Evolutionary conservation across 2,797 vertebrate genomes (phyloP), one percentile per base, ranked within the genome.

Genomic region (Podargus strigoides): DNA sequence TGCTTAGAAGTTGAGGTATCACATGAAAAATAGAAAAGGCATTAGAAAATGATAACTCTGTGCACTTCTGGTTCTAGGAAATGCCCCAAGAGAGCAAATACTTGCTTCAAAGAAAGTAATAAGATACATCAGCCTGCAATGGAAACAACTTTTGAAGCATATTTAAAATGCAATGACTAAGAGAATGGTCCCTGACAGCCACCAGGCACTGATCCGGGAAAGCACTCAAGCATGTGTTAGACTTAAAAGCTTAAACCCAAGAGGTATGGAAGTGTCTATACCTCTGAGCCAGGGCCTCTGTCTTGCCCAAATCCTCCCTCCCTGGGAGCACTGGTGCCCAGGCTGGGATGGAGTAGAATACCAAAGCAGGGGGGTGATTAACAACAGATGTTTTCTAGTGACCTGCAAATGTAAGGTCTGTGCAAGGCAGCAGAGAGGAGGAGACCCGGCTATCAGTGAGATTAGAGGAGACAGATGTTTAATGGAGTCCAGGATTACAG

Each of bases 381-480:
- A 87, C 64, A 52, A 14, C 7, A 7, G 21, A 50, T 62, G 69
- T 27, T 66, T 87, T 50, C 7, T 46, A 67, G 88, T 55, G 85
- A 91, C 82, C 87, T 34, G n/a, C 90, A 56, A 84, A 82, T 8
- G 53, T 56, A 10, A 53, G 87, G 70, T 88, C 26, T 7, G 56
- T n/a, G 67, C 1, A 0, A 37, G 87, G n/a, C 53, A 70, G 69
- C 0, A 2, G 42, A 42, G 85, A 97, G 89, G 58, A 96, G 89
- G 49, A 53, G 76, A 64, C n/a, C 56, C 36, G 90, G 86, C 87
- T 95, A 94, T 94, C 91, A 91, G 81, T 19, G 85, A 91, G 94
- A 96, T 89, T 89, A 94, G 92, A 36, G 47, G 84, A 97, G 96
- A 97, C 97, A 97, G 96, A 95, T 93, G 92, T 94, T 97, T 95